A percentile compares a stretch with the other conserved stretches of the same genome.
Conservation (phyloP, 1,140 invertebrate species). For the Heterodera carotae region DNA sequence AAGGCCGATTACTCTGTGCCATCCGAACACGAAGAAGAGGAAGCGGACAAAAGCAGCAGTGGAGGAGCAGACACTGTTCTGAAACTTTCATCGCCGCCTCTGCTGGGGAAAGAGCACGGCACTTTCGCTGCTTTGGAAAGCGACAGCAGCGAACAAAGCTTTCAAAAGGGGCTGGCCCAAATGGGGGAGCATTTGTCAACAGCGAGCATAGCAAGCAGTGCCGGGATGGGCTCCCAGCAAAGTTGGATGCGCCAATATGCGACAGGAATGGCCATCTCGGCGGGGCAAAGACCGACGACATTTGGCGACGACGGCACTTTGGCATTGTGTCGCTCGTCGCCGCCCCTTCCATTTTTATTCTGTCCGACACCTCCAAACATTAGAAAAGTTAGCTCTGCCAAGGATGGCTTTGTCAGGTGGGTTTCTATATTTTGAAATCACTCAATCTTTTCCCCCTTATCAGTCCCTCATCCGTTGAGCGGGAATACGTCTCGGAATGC, state of each 20-base stretch:
- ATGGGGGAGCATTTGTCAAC: slow-evolving; percentile 5
- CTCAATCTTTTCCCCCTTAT: not conserved
- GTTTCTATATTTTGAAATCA: not conserved
- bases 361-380: not conserved
- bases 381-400: not conserved
- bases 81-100: not conserved
- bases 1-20: slow-evolving; percentile 28
- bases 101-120: not conserved
- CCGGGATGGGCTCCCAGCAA: slow-evolving; percentile 13
- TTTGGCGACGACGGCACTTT: not conserved
- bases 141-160: not conserved
- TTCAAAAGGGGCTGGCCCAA: not conserved
- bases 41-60: not conserved
- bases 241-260: slow-evolving; percentile 18
- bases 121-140: not conserved
- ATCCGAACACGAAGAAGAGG: slow-evolving; percentile 17
- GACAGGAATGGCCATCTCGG: not conserved
- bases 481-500: slow-evolving; percentile 18
- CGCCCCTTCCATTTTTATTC: not conserved
- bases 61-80: not conserved
- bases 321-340: not conserved
- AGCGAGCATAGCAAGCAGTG: slow-evolving; percentile 9
- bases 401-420: not conserved
- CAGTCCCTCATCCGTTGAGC: not conserved
- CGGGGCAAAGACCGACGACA: not conserved